Percentiles rank a stretch among this genome's conserved stretches.
These are phyloP conservation scores for Cylas formicarius DNA, from an alignment of 1,140 invertebrate species.

Conservation along the genomic window DNA sequence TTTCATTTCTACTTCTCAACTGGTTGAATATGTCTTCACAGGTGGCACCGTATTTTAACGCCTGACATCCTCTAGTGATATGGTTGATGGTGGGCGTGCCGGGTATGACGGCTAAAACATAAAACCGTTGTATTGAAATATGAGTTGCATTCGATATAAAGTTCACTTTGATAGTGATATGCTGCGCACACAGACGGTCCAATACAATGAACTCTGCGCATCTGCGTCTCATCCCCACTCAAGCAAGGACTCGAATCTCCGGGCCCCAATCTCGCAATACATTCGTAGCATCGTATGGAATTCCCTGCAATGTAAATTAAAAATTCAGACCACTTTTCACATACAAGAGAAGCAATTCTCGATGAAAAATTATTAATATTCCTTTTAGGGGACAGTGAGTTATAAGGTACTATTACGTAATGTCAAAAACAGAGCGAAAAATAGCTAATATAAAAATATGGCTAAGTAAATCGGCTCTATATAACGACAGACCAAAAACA, in stretches of 20 bases:
- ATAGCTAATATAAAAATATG: too few relatives aligned
- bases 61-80: slow-evolving; percentile 29
- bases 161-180: slow-evolving; percentile 32
- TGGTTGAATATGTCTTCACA: slow-evolving; percentile 33
- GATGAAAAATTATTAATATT: too few relatives aligned
- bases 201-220: slow-evolving; percentile 24
- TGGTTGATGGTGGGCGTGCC: slow-evolving; percentile 22
- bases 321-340: too few relatives aligned
- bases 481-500: too few relatives aligned
- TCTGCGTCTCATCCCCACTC: slow-evolving; percentile 21
- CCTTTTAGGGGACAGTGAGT: too few relatives aligned
- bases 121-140: background rate
- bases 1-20: slow-evolving; percentile 18
- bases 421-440: too few relatives aligned
- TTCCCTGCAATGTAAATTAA: too few relatives aligned
- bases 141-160: too few relatives aligned
- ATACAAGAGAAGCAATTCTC: too few relatives aligned
- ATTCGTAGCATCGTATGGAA: slow-evolving; percentile 28
- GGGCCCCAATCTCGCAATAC: slow-evolving; percentile 19
- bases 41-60: slow-evolving; percentile 25
- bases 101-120: slow-evolving; percentile 24
- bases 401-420: too few relatives aligned
- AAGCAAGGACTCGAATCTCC: slow-evolving; percentile 25
- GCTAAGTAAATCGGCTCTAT: too few relatives aligned
- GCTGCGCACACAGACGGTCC: slow-evolving; percentile 31